These are phyloP conservation scores for Sinocyclocheilus anophthalmus DNA, from an alignment of 2,113 vertebrate genomes.

Conservation along the genomic window DNA sequence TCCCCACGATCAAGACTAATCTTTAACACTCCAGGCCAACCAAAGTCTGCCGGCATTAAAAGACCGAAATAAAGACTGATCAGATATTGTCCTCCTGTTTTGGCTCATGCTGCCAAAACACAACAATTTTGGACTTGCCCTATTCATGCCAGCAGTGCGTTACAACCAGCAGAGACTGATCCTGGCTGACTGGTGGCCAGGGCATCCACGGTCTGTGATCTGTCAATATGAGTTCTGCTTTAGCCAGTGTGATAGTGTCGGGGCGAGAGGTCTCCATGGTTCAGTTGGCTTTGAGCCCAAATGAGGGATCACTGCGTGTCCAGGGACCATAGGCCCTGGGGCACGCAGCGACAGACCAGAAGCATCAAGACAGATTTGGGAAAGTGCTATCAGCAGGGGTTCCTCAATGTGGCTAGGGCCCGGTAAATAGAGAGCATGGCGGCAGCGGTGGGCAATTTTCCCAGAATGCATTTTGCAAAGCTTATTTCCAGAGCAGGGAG, in stretches of 20 bases:
- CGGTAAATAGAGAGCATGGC: slow-evolving; percentile 75
- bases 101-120: slow-evolving; percentile 19
- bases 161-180: slow-evolving; percentile 76
- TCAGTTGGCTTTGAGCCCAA: slow-evolving; percentile 87
- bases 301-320: slow-evolving; percentile 66
- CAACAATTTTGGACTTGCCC: slow-evolving; percentile 43
- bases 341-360: slow-evolving; percentile 86
- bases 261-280: slow-evolving; percentile 80
- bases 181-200: slow-evolving; percentile 74
- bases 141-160: slow-evolving; percentile 65
- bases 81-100: slow-evolving; percentile 31
- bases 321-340: slow-evolving; percentile 80
- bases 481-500: slow-evolving; percentile 72
- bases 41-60: background rate
- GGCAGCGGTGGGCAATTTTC: slow-evolving; percentile 67
- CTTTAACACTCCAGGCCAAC: slow-evolving; percentile 6
- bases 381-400: slow-evolving; percentile 81
- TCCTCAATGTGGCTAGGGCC: slow-evolving; percentile 78
- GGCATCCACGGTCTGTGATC: slow-evolving; percentile 76
- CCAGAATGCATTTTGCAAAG: slow-evolving; percentile 77
- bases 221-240: slow-evolving; percentile 83
- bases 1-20: background rate
- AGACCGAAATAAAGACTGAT: slow-evolving; percentile 46
- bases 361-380: slow-evolving; percentile 92
- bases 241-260: slow-evolving; percentile 72